Percentiles rank a stretch among this genome's conserved stretches.
Evolutionary conservation across 2,113 vertebrate species (phyloP).

Genomic region (Myanophis thanlyinensis): DNA sequence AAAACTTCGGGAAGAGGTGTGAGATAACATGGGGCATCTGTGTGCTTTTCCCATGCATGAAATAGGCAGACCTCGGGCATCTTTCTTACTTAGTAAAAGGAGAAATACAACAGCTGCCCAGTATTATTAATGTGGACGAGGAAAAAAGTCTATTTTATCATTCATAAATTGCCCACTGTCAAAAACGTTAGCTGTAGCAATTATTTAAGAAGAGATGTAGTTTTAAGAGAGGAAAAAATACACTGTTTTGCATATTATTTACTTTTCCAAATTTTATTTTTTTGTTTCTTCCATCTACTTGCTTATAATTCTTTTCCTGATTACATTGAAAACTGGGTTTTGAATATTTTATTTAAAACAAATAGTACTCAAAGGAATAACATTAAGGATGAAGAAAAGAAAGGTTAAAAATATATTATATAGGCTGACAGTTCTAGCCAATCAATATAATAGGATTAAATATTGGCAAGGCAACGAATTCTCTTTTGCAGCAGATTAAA

Average conservation of each 20-base stretch:
- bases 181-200: neutral
- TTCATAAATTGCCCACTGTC: neutral
- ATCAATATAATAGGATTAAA: neutral
- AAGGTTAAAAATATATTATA: neutral
- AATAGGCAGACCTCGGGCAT: neutral
- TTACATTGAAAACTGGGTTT: neutral
- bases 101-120: neutral
- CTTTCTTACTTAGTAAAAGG: neutral
- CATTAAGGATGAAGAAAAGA: neutral
- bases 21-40: neutral
- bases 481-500: neutral
- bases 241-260: neutral
- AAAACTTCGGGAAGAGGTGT: neutral
- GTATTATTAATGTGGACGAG: neutral
- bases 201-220: neutral
- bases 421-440: neutral
- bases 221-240: neutral
- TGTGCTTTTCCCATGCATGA: neutral
- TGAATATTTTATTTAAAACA: neutral
- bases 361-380: neutral
- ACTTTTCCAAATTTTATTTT: neutral
- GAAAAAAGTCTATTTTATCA: neutral
- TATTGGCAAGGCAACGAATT: neutral
- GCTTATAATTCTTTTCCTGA: accelerated
- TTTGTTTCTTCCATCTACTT: neutral